Base-by-base conservation (phyloP, 2,113 vertebrate species). In the Mirza zaza region DNA sequence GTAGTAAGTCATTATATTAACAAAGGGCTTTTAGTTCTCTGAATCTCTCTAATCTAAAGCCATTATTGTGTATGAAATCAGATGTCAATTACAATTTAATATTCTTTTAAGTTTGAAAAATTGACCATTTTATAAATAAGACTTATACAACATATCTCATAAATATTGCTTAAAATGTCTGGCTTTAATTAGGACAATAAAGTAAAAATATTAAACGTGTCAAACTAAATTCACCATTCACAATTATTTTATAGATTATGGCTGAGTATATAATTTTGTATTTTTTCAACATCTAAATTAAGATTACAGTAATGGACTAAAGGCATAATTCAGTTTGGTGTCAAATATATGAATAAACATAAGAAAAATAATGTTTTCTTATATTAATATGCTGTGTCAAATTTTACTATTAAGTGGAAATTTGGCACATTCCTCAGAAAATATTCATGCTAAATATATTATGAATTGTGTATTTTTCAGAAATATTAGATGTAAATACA, bases 131-230 rank as follows among this genome's bases (percentile, higher is more conserved):
- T 90, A 73, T 90, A 61, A 32, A 63, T n/a, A 48, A 39, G 9
- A 48, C 50, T 39, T 61, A 39, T 52, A 89, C 6, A 79, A 61
- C 4, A 25, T 86, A 25, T 42, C 50, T 73, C 57, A 61, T 32
- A 77, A 80, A 76, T 95, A 92, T 55, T 88, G 65, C 27, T 15
- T 68, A 50, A 92, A 87, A 45, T 94, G n/a, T 57, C n/a, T 79
- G 32, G 5, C 20, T 91, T 0, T 73, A 67, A 70, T 57, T 50
- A 76, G 32, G 14, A 50, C 4, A 70, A 45, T 90, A 59, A 94
- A 65, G 45, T 73, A 50, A 70, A 57, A 90, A 59, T 86, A 79
- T 75, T 67, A 83, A 93, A 59, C 81, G 2, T 87, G 2, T 80
- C 68, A 84, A 73, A 57, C 27, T 39, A 75, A 9, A 85, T 84